phyloP scores from a whole-genome alignment of 2,888 invertebrate genomes.

The Mythimna vitellina region DNA sequence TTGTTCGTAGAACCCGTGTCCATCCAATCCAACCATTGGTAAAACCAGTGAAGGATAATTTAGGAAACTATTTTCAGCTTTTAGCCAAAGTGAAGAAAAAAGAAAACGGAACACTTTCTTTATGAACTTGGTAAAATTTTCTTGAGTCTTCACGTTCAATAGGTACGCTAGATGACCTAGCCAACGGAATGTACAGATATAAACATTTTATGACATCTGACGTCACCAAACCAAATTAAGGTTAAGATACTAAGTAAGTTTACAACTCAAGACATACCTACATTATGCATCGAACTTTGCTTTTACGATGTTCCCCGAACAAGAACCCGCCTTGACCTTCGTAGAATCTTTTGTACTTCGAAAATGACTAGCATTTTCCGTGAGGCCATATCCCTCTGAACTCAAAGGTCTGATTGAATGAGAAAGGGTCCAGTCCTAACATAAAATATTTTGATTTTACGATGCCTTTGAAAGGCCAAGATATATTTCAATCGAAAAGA shows the following conservation, averaged over 20 bases:
- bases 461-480: constrained; percentile 23
- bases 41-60: neutral
- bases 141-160: neutral
- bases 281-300: constrained; percentile 35
- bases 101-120: neutral
- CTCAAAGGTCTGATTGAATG: constrained; percentile 48
- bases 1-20: constrained; percentile 1
- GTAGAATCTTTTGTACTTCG: constrained; percentile 48
- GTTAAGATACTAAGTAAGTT: neutral
- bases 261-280: constrained; percentile 18
- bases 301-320: constrained; percentile 39
- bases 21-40: too few species aligned
- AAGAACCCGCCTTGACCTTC: constrained; percentile 38
- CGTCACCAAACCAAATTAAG: neutral
- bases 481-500: constrained; percentile 17
- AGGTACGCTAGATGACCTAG: neutral
- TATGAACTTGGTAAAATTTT: neutral
- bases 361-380: constrained; percentile 38
- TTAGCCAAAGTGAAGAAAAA: neutral
- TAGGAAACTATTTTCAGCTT: neutral
- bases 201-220: neutral
- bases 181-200: neutral
- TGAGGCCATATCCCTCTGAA: constrained; percentile 34
- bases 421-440: constrained; percentile 39
- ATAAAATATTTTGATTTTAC: constrained; percentile 46